Evolutionary conservation across 2,888 invertebrate species (phyloP).

Genomic region (Dermolepida albohirtum): DNA sequence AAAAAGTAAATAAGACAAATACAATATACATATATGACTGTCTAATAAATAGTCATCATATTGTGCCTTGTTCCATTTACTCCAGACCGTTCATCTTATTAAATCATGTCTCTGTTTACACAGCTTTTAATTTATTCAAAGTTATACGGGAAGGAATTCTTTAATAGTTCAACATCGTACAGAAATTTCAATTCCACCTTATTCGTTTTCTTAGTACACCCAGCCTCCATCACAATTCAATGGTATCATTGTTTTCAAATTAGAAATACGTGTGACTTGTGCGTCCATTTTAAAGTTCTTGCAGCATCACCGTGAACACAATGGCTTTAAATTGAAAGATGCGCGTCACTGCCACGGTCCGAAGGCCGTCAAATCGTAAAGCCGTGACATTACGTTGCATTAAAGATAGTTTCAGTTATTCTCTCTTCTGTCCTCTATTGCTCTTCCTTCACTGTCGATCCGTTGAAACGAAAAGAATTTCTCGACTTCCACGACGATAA

Average conservation of each 20-base stretch:
- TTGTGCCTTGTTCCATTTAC: no score
- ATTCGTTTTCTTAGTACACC: background rate
- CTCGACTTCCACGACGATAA: slow-evolving; percentile 2
- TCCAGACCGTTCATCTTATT: no score
- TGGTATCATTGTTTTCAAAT: slow-evolving; percentile 23
- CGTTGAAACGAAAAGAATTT: background rate
- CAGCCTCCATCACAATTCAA: slow-evolving; percentile 4
- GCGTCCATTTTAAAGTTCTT: slow-evolving; percentile 9
- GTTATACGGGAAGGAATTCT: no score
- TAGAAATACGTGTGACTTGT: slow-evolving; percentile 23
- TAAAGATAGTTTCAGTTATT: slow-evolving; percentile 21
- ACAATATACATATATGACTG: no score
- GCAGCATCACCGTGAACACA: slow-evolving; percentile 19
- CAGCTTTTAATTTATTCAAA: no score
- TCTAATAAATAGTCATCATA: no score
- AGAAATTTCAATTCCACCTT: slow-evolving; percentile 13
- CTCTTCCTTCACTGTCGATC: background rate
- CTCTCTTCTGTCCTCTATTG: background rate
- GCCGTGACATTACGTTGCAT: slow-evolving; percentile 23
- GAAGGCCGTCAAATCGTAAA: slow-evolving; percentile 12
- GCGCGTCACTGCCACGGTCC: slow-evolving; percentile 11
- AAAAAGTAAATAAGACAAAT: no score
- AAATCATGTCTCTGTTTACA: no score
- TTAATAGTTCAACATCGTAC: no score
- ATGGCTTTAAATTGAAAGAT: slow-evolving; percentile 24